phyloP scores from a whole-genome alignment of 2,888 invertebrate genomes.

The Conomelus anceps region DNA sequence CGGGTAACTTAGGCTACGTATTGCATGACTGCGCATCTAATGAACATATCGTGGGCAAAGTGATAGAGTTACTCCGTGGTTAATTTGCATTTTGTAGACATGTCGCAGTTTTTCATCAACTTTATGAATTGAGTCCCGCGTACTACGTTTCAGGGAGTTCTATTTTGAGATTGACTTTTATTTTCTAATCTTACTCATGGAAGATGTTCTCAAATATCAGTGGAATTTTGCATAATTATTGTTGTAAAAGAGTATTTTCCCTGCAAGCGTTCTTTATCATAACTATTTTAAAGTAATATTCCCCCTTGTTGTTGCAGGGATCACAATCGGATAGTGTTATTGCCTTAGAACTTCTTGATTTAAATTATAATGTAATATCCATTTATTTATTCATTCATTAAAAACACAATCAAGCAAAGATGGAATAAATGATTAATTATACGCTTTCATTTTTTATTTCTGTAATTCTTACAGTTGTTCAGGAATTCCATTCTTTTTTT shows the following conservation, averaged over 20 bases:
- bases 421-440: too few relatives aligned
- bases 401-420: too few relatives aligned
- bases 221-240: too few relatives aligned
- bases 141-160: background rate
- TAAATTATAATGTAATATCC: too few relatives aligned
- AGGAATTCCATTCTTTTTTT: too few relatives aligned
- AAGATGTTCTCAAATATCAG: background rate
- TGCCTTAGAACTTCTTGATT: too few relatives aligned
- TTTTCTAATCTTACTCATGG: background rate
- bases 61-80: background rate
- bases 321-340: too few relatives aligned
- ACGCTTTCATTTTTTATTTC: too few relatives aligned
- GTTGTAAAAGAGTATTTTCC: background rate
- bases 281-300: too few relatives aligned
- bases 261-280: background rate
- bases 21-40: background rate
- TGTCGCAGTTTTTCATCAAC: background rate
- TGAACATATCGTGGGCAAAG: background rate
- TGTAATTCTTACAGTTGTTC: too few relatives aligned
- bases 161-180: background rate
- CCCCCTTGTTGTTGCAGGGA: too few relatives aligned
- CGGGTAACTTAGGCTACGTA: background rate
- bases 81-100: background rate
- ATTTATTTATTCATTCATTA: too few relatives aligned
- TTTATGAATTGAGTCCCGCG: background rate